Conservation (phyloP, 2,113 vertebrate species). For the Antechinus stuartii region DNA sequence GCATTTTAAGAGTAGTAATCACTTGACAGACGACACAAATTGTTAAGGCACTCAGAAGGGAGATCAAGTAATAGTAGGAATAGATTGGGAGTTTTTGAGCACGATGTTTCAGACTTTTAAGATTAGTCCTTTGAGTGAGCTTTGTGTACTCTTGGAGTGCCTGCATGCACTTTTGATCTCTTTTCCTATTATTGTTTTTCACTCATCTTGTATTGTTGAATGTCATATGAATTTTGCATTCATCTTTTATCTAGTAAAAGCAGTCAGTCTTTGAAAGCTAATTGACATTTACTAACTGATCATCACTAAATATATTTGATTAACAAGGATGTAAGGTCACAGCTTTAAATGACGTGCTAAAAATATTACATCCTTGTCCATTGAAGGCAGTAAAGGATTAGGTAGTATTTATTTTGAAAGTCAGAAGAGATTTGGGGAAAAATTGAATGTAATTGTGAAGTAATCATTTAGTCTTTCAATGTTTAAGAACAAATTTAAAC, state of each 20-base stretch:
- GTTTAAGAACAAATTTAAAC: not conserved
- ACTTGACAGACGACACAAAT: not conserved
- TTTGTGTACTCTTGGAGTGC: not conserved
- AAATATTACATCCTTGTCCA: not conserved
- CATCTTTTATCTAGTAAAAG: not conserved
- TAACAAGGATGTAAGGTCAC: not conserved
- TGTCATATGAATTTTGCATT: not conserved
- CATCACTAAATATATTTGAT: not conserved
- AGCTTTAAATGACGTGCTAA: not conserved
- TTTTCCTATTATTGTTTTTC: not conserved
- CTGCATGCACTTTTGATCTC: not conserved
- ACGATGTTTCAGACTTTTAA: not conserved
- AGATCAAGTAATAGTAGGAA: not conserved
- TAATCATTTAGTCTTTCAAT: not conserved
- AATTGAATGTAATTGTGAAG: not conserved
- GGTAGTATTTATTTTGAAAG: not conserved
- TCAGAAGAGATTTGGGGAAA: not conserved
- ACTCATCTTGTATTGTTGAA: not conserved
- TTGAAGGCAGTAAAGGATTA: not conserved
- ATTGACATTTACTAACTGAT: not conserved
- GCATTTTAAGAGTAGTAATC: not conserved
- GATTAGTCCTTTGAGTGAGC: not conserved
- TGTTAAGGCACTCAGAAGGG: not conserved
- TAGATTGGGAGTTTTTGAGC: not conserved
- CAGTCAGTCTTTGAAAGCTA: constrained; percentile 1